Conservation (phyloP, 2,797 vertebrate genomes). For the Siniperca scherzeri region DNA sequence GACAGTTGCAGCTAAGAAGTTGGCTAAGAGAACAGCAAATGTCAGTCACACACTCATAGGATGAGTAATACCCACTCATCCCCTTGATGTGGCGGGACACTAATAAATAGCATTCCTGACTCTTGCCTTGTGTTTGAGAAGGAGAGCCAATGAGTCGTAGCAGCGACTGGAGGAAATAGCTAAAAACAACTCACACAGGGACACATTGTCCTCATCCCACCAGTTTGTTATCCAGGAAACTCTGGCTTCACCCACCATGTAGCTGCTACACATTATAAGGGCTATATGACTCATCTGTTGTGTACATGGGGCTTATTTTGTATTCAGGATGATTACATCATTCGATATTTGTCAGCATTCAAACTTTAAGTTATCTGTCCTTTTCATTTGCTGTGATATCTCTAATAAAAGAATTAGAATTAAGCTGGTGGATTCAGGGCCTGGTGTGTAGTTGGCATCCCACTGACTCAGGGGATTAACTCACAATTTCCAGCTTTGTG, state of each 20-base stretch:
- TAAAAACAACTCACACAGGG: slow-evolving; percentile 38
- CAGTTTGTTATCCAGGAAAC: slow-evolving; percentile 57
- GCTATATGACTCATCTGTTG: slow-evolving; percentile 16
- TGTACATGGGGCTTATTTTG: not conserved
- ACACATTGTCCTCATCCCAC: slow-evolving; percentile 64
- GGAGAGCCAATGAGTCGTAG: slow-evolving; percentile 65
- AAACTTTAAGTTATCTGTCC: slow-evolving; percentile 3
- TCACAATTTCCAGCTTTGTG: slow-evolving; percentile 49
- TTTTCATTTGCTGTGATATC: slow-evolving; percentile 12
- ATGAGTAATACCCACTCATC: slow-evolving; percentile 77
- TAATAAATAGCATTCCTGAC: slow-evolving; percentile 74
- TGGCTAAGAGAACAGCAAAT: slow-evolving; percentile 60
- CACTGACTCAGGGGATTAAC: slow-evolving; percentile 51
- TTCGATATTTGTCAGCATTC: slow-evolving; percentile 25
- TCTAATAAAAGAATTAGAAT: slow-evolving; percentile 19
- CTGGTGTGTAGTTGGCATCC: slow-evolving; percentile 38
- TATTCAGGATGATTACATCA: slow-evolving; percentile 11
- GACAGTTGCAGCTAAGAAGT: slow-evolving; percentile 56
- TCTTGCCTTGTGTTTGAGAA: slow-evolving; percentile 62
- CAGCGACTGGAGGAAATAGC: slow-evolving; percentile 40
- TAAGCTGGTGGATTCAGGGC: slow-evolving; percentile 35
- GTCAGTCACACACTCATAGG: slow-evolving; percentile 66
- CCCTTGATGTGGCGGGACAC: slow-evolving; percentile 80
- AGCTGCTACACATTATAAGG: slow-evolving; percentile 12
- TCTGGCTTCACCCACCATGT: slow-evolving; percentile 20